Evolutionary conservation across 1,140 invertebrate genomes (phyloP), one percentile per base, ranked within the genome.

Genomic region (Drosophila persimilis): DNA sequence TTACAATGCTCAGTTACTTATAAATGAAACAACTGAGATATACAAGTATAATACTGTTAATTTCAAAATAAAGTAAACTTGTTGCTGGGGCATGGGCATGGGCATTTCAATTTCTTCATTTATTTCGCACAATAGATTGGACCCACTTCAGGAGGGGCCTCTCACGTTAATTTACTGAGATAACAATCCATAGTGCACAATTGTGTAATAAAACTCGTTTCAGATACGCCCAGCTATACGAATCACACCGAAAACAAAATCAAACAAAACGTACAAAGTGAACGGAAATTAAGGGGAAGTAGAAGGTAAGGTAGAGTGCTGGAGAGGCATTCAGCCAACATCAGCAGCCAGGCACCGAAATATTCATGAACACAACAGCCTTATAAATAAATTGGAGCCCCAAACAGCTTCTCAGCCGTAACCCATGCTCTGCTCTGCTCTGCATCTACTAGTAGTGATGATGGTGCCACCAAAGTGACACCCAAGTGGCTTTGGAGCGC

Each of bases 351-450:
- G 71, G 54, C 71, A 74, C 71, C 69, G 78, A 79, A 78, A 80
- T 78, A 78, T 79, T 80, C 77, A 80, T 71, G 54, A 62, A 64
- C 44, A 58, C 60, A 79, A 67, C 77, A 74, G 77, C 64, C 77
- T 78, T 71, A 79, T 79, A 79, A 78, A 79, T 79, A 79, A 79
- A 78, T 78, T 79, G 56, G 56, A 78, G 52, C 63, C 75, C 60
- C 73, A 70, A 63, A 60, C 20, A 31, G 66, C 35, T 43, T 39
- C 31, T 15, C 47, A 61, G 61, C 52, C 43, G 15, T 20, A 51
- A 29, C 43, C 35, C 51, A 20, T 15, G 64, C 47, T 58, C 71
- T 62, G 45, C 58, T 63, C 46, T 56, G 58, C 55, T 62, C 59
- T 77, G 74, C 74, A 79, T 51, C 67, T 72, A 60, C n/a, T 20